Conservation (phyloP, 2,888 invertebrate species). For the Lacanobia wlatinum region DNA sequence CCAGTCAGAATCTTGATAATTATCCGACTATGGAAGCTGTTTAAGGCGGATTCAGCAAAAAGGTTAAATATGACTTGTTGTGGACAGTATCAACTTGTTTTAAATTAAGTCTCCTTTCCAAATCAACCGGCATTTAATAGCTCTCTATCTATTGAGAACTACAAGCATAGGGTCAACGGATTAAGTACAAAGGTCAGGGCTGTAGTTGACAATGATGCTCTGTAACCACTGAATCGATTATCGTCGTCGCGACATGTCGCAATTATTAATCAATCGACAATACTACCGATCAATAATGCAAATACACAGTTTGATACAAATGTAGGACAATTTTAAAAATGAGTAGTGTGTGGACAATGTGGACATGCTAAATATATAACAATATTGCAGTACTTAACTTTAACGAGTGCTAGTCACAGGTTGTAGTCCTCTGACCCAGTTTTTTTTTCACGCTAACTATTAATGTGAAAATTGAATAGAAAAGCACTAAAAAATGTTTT, state of each 20-base stretch:
- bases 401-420: neutral
- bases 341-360: neutral
- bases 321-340: neutral
- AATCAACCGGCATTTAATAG: neutral
- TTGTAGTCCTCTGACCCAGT: slow-evolving; percentile 10
- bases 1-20: slow-evolving; percentile 1
- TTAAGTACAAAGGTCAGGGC: slow-evolving; percentile 40
- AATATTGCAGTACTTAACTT: slow-evolving; percentile 7
- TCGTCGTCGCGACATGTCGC: slow-evolving; percentile 30
- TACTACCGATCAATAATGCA: slow-evolving; percentile 6
- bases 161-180: slow-evolving; percentile 22
- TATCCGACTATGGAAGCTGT: neutral
- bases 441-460: slow-evolving; percentile 7
- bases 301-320: slow-evolving; percentile 18
- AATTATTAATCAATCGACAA: slow-evolving; percentile 33
- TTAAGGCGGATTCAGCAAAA: slow-evolving; percentile 15
- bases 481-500: slow-evolving; percentile 8
- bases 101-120: slow-evolving; percentile 1
- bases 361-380: slow-evolving; percentile 6
- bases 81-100: neutral
- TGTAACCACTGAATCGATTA: slow-evolving; percentile 27
- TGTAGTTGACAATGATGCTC: slow-evolving; percentile 40
- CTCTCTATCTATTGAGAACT: slow-evolving; percentile 3
- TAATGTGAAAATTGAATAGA: slow-evolving; percentile 8
- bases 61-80: slow-evolving; percentile 1